A percentile compares a stretch with the other conserved stretches of the same genome.
Evolutionary conservation across 2,113 vertebrate genomes (phyloP).

Genomic region (Chloebia gouldiae): DNA sequence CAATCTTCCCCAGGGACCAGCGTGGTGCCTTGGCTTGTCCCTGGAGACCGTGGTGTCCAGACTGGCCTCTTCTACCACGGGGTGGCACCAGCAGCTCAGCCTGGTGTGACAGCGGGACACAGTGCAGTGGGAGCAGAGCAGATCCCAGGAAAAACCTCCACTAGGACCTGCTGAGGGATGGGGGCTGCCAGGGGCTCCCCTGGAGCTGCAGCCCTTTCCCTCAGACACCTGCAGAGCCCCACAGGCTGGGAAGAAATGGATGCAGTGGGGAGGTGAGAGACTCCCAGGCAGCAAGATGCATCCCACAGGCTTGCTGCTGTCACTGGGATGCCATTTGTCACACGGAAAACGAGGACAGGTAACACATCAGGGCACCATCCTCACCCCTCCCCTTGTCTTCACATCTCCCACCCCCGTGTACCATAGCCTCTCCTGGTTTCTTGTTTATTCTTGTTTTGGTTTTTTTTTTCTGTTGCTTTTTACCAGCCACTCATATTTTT

Average conservation of each 20-base stretch:
- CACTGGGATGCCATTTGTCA: not conserved
- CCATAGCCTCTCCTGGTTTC: rapidly evolving
- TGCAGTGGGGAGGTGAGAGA: not conserved
- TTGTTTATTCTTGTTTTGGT: not conserved
- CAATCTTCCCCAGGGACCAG: not conserved
- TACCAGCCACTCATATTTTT: not conserved
- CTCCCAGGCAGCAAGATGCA: not conserved
- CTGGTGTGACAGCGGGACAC: not conserved
- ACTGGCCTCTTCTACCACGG: not conserved
- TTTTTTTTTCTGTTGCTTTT: not conserved
- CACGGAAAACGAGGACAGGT: not conserved
- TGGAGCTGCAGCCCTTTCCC: not conserved
- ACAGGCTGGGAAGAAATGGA: not conserved
- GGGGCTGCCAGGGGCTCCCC: not conserved
- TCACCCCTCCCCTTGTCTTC: not conserved
- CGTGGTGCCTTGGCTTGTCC: not conserved
- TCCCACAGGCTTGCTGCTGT: not conserved
- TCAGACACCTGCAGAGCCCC: not conserved
- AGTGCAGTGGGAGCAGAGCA: rapidly evolving
- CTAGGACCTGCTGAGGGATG: rapidly evolving
- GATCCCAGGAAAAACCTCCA: not conserved
- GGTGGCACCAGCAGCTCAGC: conserved; percentile 20
- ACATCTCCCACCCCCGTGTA: not conserved
- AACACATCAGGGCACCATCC: not conserved
- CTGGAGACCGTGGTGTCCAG: not conserved